phyloP scores from a whole-genome alignment of 2,797 vertebrate species.

The Bovichtus diacanthus region DNA sequence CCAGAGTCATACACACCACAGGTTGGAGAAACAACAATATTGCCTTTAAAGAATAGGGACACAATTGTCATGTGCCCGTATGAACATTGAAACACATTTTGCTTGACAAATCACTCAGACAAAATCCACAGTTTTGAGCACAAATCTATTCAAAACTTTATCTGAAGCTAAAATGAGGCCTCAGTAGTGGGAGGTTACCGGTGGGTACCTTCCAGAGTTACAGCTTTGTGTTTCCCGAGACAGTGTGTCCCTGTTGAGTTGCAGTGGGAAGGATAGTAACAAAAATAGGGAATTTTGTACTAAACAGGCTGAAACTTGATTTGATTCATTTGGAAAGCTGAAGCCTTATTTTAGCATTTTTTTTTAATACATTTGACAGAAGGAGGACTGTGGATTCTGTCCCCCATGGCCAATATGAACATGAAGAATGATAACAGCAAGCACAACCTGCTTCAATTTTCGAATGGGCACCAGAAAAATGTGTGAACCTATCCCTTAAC shows the following conservation, averaged over 20 bases:
- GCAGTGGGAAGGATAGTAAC: background rate
- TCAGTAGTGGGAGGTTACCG: background rate
- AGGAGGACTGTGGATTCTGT: background rate
- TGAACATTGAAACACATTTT: background rate
- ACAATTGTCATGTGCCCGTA: background rate
- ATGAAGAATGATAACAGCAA: background rate
- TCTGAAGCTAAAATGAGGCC: background rate
- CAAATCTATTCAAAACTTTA: background rate
- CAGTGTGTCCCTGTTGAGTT: background rate
- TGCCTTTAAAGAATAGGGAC: background rate
- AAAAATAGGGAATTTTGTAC: background rate
- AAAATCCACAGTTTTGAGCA: background rate
- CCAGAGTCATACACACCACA: slow-evolving; percentile 84
- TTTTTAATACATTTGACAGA: background rate
- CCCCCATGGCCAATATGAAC: background rate
- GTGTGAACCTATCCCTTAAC: background rate
- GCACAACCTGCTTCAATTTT: background rate
- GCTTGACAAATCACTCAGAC: background rate
- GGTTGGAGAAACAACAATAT: slow-evolving; percentile 76
- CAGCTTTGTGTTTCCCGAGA: background rate
- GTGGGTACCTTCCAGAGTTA: background rate
- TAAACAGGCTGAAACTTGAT: background rate
- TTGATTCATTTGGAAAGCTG: background rate
- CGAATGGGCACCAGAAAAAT: background rate
- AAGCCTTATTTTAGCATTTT: background rate